Base-by-base conservation (phyloP, 2,888 invertebrate species). In the Orchesellides sinensis region DNA sequence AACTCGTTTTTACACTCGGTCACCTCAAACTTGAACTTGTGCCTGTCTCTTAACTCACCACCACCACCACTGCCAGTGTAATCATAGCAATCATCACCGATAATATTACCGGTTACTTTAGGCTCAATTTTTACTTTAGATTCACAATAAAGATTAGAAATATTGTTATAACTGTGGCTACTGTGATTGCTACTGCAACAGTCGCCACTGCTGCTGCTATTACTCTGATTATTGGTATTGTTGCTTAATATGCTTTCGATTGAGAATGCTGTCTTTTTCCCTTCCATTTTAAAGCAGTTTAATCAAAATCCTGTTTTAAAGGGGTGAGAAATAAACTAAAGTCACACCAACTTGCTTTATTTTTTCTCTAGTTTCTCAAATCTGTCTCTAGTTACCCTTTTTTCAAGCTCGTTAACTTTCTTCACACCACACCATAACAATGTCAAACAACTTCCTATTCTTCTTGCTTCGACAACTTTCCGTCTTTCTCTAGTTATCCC, bases 201-300 rank as follows among this genome's bases (percentile, higher is more conserved):
- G 56, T 32, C 14, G 21, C 59, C 19, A 12, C 52, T 54, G 54
- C 54, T 45, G 40, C 32, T 27, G 21, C 59, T 59, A 14, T 32
- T 21, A 17, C 8, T 47, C 14, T 32, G 66, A 10, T 47, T 56
- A 17, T 61, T 54, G 49, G 35, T 78, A 63, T 66, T 84, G 21
- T 49, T 78, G 19, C 83, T 85, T 54, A 88, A 83, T 45, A 88
- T 86, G 54, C 83, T 88, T 54, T 88, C 88, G 35, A 88, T 88
- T 3, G 87, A 84, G 56, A 87, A 87, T 72, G 77, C 84, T 52
- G 84, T 81, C 19, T 75, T 56, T 82, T 86, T 86, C 66, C 75
- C 82, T 49, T 87, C 87, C 86, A 85, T 84, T 52, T 40, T 81
- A n/a, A n/a, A n/a, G n/a, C n/a, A n/a, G n/a, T n/a, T n/a, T n/a